Base-by-base conservation (phyloP, 2,797 vertebrate species). In the Coranthus polyacanthus region DNA sequence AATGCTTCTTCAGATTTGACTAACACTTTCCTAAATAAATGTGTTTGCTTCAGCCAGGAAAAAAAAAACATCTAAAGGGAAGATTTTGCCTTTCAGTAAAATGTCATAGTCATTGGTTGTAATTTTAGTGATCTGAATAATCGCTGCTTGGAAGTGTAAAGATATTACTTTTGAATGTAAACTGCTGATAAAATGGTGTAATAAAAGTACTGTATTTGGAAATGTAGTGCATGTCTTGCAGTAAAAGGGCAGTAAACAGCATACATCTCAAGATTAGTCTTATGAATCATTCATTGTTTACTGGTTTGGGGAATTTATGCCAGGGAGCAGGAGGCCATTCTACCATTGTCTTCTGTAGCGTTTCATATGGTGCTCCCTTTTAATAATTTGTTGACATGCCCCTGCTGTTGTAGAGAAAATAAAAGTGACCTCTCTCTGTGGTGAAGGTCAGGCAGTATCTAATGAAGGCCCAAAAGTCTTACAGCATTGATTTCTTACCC, bases 211-310 rank as follows among this genome's bases (percentile, higher is more conserved):
- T 54, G 50, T 75, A 13, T 50, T 46, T 66, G 9, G 59, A 44
- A 62, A 47, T 59, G 15, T 32, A 36, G 16, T 60, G 12, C 29
- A 7, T 62, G 29, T 12, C 36, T 56, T 65, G 21, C 66, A 65
- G 55, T 53, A 36, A 83, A 85, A 69, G 63, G 74, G 22, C 65
- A 58, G 38, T 32, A 51, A 74, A 68, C 44, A 68, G 20, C 46
- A 50, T 6, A 43, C 47, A 53, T 41, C 58, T 60, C 75, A 67
- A 79, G 68, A 82, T 78, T 29, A 22, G 13, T 34, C 68, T 79
- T 61, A 89, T 94, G 86, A 92, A 91, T 91, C 72, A 84, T 88
- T 83, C 87, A 92, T 89, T 90, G 81, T 90, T 91, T 87, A 86
- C 82, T 73, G 52, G 61, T 67, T 67, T 38, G 63, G 76, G 82